Base-by-base conservation (phyloP, 2,113 vertebrate genomes). In the Otolemur garnettii region DNA sequence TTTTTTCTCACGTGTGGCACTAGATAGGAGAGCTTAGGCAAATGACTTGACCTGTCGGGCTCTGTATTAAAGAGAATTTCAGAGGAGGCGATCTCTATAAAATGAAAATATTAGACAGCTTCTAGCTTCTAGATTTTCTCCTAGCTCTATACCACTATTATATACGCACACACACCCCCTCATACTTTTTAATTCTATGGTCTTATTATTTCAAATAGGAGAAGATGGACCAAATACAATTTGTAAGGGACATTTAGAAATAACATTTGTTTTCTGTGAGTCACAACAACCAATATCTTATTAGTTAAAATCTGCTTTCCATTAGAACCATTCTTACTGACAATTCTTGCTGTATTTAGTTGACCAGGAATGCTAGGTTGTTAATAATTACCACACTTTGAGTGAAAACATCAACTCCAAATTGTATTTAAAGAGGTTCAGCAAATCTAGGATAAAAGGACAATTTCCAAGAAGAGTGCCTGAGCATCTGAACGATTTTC, bases 381-480 rank as follows among this genome's bases (percentile, higher is more conserved):
- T 92, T 94, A 93, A 95, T 72, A 87, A 81, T 12, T 45, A 55
- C 74, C 50, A 71, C 8, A 10, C 24, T 77, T 81, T 91, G 60
- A 93, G 55, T 68, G 77, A 96, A 81, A 94, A 82, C 33, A 75
- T 96, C 71, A 96, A 91, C 33, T 90, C 87, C 87, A 69, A 84
- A 15, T 28, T 88, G 81, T 91, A 93, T 88, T 95, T 91, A 87
- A 87, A 60, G 30, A 90, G 72, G 60, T 82, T 96, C 78, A 91
- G 74, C 10, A 92, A 96, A 94, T 92, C 57, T 92, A 69, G 62
- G 74, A 81, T 88, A 92, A 92, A 62, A 30, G 59, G 57, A n/a
- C 87, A 91, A n/a, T 90, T 95, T 83, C 89, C 33, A 78, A 69
- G 66, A 88, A 94, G 79, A 14, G 64, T 53, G 75, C 10, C 38